Conservation (phyloP, 2,888 invertebrate genomes). For the Halictus quadricinctus region DNA sequence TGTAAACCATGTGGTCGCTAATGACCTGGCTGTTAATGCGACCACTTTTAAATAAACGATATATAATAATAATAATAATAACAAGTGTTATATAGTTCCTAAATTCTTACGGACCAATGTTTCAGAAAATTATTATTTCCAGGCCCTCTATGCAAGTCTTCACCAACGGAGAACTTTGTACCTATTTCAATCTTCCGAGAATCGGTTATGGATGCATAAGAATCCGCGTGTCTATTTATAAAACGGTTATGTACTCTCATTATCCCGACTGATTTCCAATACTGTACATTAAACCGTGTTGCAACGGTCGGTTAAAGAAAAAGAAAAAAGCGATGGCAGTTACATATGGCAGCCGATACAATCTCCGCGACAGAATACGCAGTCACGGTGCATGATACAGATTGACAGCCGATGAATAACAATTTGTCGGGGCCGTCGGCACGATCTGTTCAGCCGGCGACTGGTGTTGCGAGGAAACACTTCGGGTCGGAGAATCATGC, state of each 20-base stretch:
- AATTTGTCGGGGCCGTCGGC: slow-evolving; percentile 18
- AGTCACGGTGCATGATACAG: slow-evolving; percentile 4
- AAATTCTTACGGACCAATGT: too few relatives aligned
- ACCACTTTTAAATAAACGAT: too few relatives aligned
- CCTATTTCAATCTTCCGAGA: not conserved
- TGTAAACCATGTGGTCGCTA: too few relatives aligned
- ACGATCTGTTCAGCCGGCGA: not conserved
- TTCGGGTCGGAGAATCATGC: slow-evolving; percentile 5
- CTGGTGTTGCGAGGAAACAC: slow-evolving; percentile 9
- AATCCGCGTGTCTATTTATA: not conserved
- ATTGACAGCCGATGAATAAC: slow-evolving; percentile 24
- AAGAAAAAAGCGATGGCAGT: not conserved
- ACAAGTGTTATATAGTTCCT: too few relatives aligned
- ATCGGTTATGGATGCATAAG: not conserved
- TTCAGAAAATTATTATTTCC: too few relatives aligned
- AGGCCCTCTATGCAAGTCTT: too few relatives aligned
- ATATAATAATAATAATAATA: too few relatives aligned
- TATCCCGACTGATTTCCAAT: not conserved
- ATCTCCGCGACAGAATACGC: not conserved
- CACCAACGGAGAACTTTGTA: not conserved
- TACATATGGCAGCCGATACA: not conserved
- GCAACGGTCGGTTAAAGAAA: not conserved
- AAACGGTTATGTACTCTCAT: not conserved
- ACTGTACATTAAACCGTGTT: not conserved
- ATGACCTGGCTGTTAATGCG: too few relatives aligned